A percentile compares a stretch with the other conserved stretches of the same genome.
These are phyloP conservation scores for Mesoclemmys tuberculata DNA, from an alignment of 2,113 vertebrate species.

Conservation along the genomic window DNA sequence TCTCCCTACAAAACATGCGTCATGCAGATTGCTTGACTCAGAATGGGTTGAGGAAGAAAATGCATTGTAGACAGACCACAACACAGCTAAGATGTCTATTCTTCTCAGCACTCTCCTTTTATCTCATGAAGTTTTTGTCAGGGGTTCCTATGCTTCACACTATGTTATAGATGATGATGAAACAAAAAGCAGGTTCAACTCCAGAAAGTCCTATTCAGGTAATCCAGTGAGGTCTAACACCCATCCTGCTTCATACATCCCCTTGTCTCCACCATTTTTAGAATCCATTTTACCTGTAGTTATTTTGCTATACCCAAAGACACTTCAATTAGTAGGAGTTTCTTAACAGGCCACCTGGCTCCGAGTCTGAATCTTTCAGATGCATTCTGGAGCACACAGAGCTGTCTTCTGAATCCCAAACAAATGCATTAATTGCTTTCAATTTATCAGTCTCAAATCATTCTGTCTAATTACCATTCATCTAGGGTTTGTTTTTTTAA, in stretches of 20 bases:
- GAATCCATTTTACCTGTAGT: neutral
- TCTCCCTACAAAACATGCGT: neutral
- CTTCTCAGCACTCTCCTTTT: neutral
- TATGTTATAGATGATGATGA: neutral
- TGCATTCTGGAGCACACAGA: slow-evolving; percentile 67
- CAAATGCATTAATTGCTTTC: slow-evolving; percentile 81
- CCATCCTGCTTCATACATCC: neutral
- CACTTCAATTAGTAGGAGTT: neutral
- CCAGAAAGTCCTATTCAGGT: neutral
- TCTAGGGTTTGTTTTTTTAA: slow-evolving; percentile 79
- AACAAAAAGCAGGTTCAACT: neutral
- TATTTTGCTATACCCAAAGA: neutral
- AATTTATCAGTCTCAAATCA: slow-evolving; percentile 79
- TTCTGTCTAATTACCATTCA: slow-evolving; percentile 81
- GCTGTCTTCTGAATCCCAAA: slow-evolving; percentile 76
- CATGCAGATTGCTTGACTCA: neutral
- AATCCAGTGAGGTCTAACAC: neutral
- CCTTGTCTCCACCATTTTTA: neutral
- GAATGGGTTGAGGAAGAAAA: neutral
- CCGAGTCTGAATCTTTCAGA: slow-evolving; percentile 41
- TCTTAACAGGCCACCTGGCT: neutral
- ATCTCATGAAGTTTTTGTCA: neutral
- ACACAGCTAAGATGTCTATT: neutral
- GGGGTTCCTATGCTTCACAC: rapidly evolving
- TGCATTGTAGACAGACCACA: neutral